These are phyloP conservation scores for Bufo bufo DNA, from an alignment of 2,113 vertebrate species.

Conservation along the genomic window DNA sequence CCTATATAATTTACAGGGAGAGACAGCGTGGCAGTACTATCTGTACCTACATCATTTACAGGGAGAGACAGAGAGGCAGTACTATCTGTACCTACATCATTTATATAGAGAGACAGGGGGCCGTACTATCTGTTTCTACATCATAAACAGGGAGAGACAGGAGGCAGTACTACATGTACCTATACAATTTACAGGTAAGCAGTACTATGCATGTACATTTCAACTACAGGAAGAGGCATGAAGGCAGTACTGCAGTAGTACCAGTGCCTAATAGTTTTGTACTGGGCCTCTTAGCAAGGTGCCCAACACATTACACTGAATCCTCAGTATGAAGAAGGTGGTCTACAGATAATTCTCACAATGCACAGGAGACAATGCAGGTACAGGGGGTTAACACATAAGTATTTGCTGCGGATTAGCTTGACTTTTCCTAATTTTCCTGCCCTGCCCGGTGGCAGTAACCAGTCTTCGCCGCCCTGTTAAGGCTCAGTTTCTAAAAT, in stretches of 20 bases:
- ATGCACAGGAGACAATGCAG: not conserved
- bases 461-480: not conserved
- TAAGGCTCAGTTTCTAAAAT: not conserved
- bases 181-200: not conserved
- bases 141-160: not conserved
- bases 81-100: not conserved
- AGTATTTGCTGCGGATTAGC: not conserved
- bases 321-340: too few species aligned
- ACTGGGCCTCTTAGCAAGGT: too few species aligned
- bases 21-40: not conserved
- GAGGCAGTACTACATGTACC: not conserved
- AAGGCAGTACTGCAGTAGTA: too few species aligned
- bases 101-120: not conserved
- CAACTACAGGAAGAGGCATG: too few species aligned
- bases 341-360: too few species aligned
- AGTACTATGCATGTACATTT: too few species aligned
- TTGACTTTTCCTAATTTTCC: not conserved
- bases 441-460: not conserved
- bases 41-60: not conserved
- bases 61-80: not conserved
- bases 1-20: too few species aligned
- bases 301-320: too few species aligned
- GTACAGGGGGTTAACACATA: not conserved
- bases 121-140: not conserved
- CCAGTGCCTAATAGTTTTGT: too few species aligned